phyloP scores from a whole-genome alignment of 2,888 invertebrate genomes.

The Chrysomela aeneicollis region DNA sequence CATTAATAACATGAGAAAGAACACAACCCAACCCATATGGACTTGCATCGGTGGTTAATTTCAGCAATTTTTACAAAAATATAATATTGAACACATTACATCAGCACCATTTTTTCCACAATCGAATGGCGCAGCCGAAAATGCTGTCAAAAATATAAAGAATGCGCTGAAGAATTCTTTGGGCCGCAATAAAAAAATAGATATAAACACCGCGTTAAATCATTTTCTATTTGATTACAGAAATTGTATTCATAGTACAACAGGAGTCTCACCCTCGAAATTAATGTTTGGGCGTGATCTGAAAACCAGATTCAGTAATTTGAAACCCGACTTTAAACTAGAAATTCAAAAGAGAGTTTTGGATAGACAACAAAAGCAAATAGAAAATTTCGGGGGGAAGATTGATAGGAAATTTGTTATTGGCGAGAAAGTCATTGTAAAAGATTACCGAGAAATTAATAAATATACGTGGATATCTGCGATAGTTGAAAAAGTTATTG shows the following conservation, averaged over 20 bases:
- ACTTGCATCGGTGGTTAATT: slow-evolving; percentile 19
- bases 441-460: slow-evolving; percentile 22
- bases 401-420: background rate
- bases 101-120: slow-evolving; percentile 30
- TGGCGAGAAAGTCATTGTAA: slow-evolving; percentile 5
- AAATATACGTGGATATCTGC: slow-evolving; percentile 25
- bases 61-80: slow-evolving; percentile 24
- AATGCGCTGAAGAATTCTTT: too few relatives aligned
- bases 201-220: too few relatives aligned
- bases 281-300: too few relatives aligned
- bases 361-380: too few relatives aligned
- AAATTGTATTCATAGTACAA: slow-evolving; percentile 27
- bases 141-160: too few relatives aligned
- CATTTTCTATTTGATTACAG: too few relatives aligned
- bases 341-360: too few relatives aligned
- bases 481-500: slow-evolving; percentile 11
- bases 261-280: too few relatives aligned
- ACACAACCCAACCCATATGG: slow-evolving; percentile 12
- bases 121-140: slow-evolving; percentile 42
- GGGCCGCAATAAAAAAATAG: too few relatives aligned
- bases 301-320: too few relatives aligned
- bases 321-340: too few relatives aligned
- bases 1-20: slow-evolving; percentile 18
- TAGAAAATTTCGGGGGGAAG: too few relatives aligned
- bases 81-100: slow-evolving; percentile 30